phyloP scores from a whole-genome alignment of 2,888 invertebrate genomes.

The Oligia fasciuncula region DNA sequence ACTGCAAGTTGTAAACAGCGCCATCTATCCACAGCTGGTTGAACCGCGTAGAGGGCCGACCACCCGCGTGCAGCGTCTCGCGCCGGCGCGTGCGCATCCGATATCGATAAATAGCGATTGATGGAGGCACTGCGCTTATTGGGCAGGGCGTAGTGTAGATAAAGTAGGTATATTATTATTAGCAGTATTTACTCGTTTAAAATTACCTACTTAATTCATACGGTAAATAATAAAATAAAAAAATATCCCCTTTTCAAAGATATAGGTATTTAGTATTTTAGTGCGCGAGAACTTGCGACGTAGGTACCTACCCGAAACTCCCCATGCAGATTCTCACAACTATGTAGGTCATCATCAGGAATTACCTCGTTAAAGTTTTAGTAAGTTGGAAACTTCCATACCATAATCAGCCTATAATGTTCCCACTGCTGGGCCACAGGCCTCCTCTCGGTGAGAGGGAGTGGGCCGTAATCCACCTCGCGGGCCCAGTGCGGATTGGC shows the following conservation, averaged over 20 bases:
- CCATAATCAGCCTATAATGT: too few species aligned
- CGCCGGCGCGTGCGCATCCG: constrained; percentile 56
- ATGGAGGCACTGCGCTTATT: constrained; percentile 28
- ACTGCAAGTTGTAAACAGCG: constrained; percentile 72
- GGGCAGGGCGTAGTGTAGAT: not conserved
- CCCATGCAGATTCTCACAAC: not conserved
- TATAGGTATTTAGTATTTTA: not conserved
- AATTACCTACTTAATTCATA: not conserved
- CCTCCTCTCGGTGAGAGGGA: too few species aligned
- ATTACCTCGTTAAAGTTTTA: not conserved
- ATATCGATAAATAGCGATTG: constrained; percentile 20
- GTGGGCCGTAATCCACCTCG: too few species aligned
- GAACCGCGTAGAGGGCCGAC: constrained; percentile 73
- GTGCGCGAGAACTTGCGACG: not conserved
- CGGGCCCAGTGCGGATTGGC: too few species aligned
- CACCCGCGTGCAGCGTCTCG: constrained; percentile 68
- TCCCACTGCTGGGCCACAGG: too few species aligned
- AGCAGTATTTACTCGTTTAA: not conserved
- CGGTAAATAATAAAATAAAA: not conserved
- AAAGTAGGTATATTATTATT: not conserved
- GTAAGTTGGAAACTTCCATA: too few species aligned
- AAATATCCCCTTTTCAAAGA: not conserved
- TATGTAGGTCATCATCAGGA: not conserved
- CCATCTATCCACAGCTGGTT: constrained; percentile 80
- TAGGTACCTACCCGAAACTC: not conserved